phyloP scores from a whole-genome alignment of 30 jellyfish, hydroid and myxozoan species.

The Phacellophora camtschatica region DNA sequence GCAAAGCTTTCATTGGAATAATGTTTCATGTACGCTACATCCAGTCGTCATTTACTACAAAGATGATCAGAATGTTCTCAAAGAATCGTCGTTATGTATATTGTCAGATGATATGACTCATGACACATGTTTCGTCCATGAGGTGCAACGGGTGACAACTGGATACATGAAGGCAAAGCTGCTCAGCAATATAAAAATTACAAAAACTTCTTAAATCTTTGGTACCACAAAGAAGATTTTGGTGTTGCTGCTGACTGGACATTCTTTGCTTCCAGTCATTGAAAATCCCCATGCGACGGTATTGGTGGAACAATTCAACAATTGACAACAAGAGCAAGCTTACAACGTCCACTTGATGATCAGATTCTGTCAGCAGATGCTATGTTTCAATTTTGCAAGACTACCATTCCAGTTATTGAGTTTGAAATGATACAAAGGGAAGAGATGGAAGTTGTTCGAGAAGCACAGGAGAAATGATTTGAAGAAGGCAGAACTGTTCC shows the following conservation, averaged over 20 bases:
- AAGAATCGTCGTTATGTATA: slow-evolving; percentile 32
- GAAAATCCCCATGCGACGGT: slow-evolving; percentile 17
- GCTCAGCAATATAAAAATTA: slow-evolving; percentile 50
- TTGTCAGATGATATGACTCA: slow-evolving; percentile 63
- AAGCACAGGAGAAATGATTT: slow-evolving; percentile 13
- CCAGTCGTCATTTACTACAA: slow-evolving; percentile 25
- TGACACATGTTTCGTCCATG: slow-evolving; percentile 29
- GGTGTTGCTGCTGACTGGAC: neutral
- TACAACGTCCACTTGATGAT: slow-evolving; percentile 32
- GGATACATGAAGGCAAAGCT: neutral
- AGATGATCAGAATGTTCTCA: slow-evolving; percentile 6
- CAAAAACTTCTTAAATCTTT: neutral
- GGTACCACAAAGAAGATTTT: neutral
- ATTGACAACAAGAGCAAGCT: slow-evolving; percentile 68
- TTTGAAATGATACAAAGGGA: neutral
- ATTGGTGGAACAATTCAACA: slow-evolving; percentile 21
- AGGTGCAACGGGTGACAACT: neutral
- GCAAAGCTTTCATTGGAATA: slow-evolving; percentile 44
- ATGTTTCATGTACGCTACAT: slow-evolving; percentile 30
- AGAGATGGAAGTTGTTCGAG: slow-evolving; percentile 13
- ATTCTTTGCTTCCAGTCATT: neutral
- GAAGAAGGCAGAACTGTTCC: slow-evolving; percentile 27
- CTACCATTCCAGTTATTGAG: neutral
- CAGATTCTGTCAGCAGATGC: slow-evolving; percentile 51
- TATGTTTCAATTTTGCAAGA: slow-evolving; percentile 26